Evolutionary conservation across 2,888 invertebrate species (phyloP).

Genomic region (Tanypteryx hageni): DNA sequence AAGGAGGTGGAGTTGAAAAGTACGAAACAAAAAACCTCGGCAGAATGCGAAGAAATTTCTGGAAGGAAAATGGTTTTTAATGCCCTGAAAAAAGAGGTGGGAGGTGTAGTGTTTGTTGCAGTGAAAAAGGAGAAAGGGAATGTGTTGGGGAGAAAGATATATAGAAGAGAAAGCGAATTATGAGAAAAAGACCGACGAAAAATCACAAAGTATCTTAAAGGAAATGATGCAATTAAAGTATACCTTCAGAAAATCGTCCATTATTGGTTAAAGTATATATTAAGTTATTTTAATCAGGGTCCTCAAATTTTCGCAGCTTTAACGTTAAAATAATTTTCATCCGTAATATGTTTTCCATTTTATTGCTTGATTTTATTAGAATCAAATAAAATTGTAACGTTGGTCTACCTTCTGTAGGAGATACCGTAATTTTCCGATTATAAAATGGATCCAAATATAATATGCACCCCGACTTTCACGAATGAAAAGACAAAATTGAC

Average conservation of each 20-base stretch:
- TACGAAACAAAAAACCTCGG: not conserved
- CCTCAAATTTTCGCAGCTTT: not conserved
- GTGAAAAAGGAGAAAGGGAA: not conserved
- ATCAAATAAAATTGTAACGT: too few species aligned
- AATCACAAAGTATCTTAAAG: not conserved
- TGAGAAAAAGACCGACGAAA: not conserved
- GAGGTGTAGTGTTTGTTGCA: not conserved
- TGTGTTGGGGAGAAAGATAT: not conserved
- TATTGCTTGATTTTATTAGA: too few species aligned
- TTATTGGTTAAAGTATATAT: not conserved
- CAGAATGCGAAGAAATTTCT: slow-evolving; percentile 16
- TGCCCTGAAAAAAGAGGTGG: not conserved
- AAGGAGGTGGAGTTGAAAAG: too few species aligned
- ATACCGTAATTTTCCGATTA: too few species aligned
- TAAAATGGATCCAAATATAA: too few species aligned
- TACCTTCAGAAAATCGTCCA: not conserved
- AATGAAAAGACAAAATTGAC: too few species aligned
- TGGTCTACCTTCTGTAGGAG: too few species aligned
- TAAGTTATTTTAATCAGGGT: not conserved
- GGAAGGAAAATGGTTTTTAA: not conserved
- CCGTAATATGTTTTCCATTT: too few species aligned
- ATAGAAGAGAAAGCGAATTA: not conserved
- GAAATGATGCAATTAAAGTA: not conserved
- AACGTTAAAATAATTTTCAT: too few species aligned
- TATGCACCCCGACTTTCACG: too few species aligned